Base-by-base conservation (phyloP, 2,888 invertebrate species). In the Tetranychus piercei region DNA sequence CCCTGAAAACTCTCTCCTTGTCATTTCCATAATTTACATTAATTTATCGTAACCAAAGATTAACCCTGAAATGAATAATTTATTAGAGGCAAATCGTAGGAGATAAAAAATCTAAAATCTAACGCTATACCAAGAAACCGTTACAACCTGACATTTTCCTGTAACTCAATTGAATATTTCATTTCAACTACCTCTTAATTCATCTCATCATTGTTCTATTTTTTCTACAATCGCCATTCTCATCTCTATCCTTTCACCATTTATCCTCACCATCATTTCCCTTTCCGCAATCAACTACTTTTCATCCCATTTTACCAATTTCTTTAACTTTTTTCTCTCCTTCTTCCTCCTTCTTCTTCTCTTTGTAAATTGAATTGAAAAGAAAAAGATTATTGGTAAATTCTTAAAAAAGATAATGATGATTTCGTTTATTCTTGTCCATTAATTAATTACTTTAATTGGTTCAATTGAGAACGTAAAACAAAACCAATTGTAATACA, bases 331-430 rank as follows among this genome's bases (percentile, higher is more conserved):
- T 55, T 15, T 55, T 1, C 15, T 15, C 15, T 15, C 55, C 15
- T 15, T 55, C 55, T 55, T 55, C 55, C 1, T 55, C 15, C 11
- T 55, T 15, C 15, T 55, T 55, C 11, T 55, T 15, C 15, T 55
- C 55, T 55, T 55, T 55, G 55, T 55, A 55, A 55, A 55, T 15
- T 15, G 9, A 55, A 55, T 15, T 55, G 9, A 15, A 55, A 55
- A 55, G 55, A 55, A 55, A 55, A 55, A 55, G 55, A 55, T 55
- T 55, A 55, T 55, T 55, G 55, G 55, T 55, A 55, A 55, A 55
- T 55, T 55, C 15, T 15, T 55, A 55, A 55, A 55, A 55, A 55
- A 55, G 55, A 3, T 55, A 55, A 55, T 55, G 6, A 55, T 55
- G 15, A 55, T 55, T 55, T 55, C 11, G 15, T 55, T 55, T 55